Conservation (phyloP, 2,797 vertebrate genomes). For the Sebastes glaucus region DNA sequence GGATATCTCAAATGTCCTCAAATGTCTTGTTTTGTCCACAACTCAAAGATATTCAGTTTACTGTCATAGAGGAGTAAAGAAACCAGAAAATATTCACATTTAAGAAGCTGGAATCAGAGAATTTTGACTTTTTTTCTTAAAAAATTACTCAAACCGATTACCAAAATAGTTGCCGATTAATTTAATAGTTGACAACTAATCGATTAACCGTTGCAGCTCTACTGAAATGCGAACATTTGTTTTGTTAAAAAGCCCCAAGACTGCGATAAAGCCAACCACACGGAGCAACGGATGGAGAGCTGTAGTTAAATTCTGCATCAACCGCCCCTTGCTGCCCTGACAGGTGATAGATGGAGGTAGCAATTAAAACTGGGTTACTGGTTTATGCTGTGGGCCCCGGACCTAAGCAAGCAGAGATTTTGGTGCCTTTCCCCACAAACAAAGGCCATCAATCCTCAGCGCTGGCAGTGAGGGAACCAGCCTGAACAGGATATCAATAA, state of each 20-base stretch:
- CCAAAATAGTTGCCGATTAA: no score
- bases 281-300: slow-evolving; percentile 43
- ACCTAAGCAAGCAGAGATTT: slow-evolving; percentile 72
- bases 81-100: no score
- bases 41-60: no score
- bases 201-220: not conserved
- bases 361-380: slow-evolving; percentile 88
- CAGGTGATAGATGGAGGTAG: slow-evolving; percentile 81
- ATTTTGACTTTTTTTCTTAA: accelerated
- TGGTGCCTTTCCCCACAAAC: slow-evolving; percentile 75
- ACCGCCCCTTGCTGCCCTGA: slow-evolving; percentile 59
- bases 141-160: no score
- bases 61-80: no score
- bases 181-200: no score
- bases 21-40: no score
- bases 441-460: slow-evolving; percentile 80
- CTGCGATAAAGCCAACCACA: slow-evolving; percentile 32
- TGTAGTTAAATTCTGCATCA: slow-evolving; percentile 70
- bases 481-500: slow-evolving; percentile 69
- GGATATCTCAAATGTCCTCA: no score
- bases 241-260: slow-evolving; percentile 12
- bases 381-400: slow-evolving; percentile 75
- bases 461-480: slow-evolving; percentile 57
- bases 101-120: no score
- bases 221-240: not conserved